Base-by-base conservation (phyloP, 2,113 vertebrate species). In the Verasper variegatus region DNA sequence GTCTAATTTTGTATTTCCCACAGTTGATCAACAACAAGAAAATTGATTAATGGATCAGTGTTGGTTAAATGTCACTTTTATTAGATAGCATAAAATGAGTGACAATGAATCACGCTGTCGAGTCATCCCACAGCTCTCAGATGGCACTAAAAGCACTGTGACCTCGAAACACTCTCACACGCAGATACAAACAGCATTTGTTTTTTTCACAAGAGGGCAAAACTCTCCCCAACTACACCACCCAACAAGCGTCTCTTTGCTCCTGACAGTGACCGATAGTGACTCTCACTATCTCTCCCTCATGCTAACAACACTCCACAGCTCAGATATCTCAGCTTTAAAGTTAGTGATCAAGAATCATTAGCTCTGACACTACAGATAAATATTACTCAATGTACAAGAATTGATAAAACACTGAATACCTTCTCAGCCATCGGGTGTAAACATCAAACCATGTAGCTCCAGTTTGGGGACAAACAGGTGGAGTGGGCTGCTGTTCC, bases 181-280 rank as follows among this genome's bases (percentile, higher is more conserved):
- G 40, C 27, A 35, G 42, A 83, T 54, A 61, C 49, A 64, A 15
- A 72, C 47, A 10, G 49, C 47, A 71, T 60, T 20, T 40, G 21
- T 61, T 82, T 61, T 83, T 70, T 68, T 81, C 31, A 31, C 31
- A 31, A 31, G 31, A 7, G 31, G 31, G 31, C 31, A 31, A 31
- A 31, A 7, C 31, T 31, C 51, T 82, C 69, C 42, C 54, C 35
- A 23, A 40, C 31, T 31, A 6, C 31, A 31, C 6, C 40, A 27
- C 65, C 83, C 74, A 87, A 78, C 77, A 78, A 84, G 45, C 26
- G 2, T n/a, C 35, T 54, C 61, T 80, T 71, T 14, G 27, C 57
- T 59, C 37, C 21, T 47, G 23, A 72, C 52, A 45, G 55, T 71
- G 69, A 89, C 65, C 64, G 67, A 23, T 63, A 23, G 45, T 45